Evolutionary conservation across 2,797 vertebrate genomes (phyloP).

Genomic region (Mus minutoides): DNA sequence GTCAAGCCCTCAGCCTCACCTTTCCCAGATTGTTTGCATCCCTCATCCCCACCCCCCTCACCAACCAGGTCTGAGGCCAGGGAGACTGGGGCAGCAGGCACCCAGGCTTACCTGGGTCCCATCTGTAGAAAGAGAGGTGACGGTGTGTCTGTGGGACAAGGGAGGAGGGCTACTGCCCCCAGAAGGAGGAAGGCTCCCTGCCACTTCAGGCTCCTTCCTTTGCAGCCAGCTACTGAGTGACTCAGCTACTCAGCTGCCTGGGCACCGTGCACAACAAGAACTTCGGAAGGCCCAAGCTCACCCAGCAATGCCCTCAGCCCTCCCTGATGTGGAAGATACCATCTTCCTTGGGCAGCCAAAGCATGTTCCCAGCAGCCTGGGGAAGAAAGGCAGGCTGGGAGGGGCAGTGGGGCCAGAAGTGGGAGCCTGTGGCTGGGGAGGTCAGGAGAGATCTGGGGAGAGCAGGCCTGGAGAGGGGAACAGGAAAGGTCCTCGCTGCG

Average conservation of each 20-base stretch:
- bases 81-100: slow-evolving; percentile 11
- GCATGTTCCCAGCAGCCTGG: not conserved
- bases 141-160: not conserved
- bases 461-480: not conserved
- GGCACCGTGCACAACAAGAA: not conserved
- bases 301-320: slow-evolving; percentile 19
- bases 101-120: slow-evolving; percentile 77
- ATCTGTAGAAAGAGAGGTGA: slow-evolving; percentile 72
- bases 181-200: not conserved
- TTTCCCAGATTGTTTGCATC: not conserved
- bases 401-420: not conserved
- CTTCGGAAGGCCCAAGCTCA: not conserved
- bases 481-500: not conserved
- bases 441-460: not conserved
- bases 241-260: not conserved
- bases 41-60: not conserved
- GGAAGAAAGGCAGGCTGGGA: not conserved
- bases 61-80: not conserved
- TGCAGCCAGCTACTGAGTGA: not conserved
- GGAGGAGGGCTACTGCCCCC: not conserved
- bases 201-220: not conserved
- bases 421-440: not conserved
- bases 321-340: not conserved
- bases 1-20: not conserved
- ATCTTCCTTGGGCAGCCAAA: slow-evolving; percentile 20